phyloP scores from a whole-genome alignment of 2,888 invertebrate species.

The Scaptomyza reducta region DNA sequence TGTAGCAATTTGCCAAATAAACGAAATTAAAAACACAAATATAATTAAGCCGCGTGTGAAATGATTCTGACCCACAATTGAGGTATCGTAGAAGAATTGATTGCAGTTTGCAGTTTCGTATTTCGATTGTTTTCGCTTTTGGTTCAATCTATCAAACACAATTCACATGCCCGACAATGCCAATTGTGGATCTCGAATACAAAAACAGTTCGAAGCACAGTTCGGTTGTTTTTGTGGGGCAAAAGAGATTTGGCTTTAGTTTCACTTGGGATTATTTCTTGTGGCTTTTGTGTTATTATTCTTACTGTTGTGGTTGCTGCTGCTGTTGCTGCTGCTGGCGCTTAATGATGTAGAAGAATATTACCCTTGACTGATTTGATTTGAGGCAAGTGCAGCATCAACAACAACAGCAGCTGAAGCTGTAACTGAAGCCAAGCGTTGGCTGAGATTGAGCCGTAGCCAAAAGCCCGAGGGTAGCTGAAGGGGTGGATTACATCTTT shows the following conservation, averaged over 20 bases:
- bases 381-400: slow-evolving; percentile 30
- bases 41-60: background rate
- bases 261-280: slow-evolving; percentile 23
- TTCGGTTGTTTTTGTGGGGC: background rate
- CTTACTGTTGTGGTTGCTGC: slow-evolving; percentile 4
- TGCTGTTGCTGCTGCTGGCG: slow-evolving; percentile 22
- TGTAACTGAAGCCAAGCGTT: slow-evolving; percentile 4
- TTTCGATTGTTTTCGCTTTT: background rate
- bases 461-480: background rate
- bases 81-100: background rate
- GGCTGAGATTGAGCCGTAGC: background rate
- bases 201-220: slow-evolving; percentile 1
- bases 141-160: slow-evolving; percentile 18
- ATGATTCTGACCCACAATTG: background rate
- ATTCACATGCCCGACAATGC: slow-evolving; percentile 6
- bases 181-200: slow-evolving; percentile 20
- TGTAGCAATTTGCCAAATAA: background rate
- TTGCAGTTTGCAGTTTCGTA: slow-evolving; percentile 3
- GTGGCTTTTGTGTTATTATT: slow-evolving; percentile 13
- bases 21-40: background rate
- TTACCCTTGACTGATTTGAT: slow-evolving; percentile 62
- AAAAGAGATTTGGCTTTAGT: slow-evolving; percentile 8
- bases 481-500: background rate
- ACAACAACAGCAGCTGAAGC: slow-evolving; percentile 5
- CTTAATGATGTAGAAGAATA: slow-evolving; percentile 71